These are phyloP conservation scores for Microctonus aethiopoides DNA, from an alignment of 2,888 invertebrate genomes.

Conservation along the genomic window DNA sequence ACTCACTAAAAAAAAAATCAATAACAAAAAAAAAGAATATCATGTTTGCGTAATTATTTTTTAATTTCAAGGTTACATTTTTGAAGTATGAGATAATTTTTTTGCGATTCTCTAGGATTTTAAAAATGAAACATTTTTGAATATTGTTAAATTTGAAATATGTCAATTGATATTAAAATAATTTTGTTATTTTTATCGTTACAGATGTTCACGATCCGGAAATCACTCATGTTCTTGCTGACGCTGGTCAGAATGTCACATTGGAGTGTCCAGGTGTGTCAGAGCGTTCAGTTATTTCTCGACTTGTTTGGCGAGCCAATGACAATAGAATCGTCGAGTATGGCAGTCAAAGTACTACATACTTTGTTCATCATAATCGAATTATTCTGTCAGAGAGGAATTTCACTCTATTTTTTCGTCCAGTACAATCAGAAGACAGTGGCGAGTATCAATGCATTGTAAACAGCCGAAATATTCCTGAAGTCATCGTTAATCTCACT, in stretches of 20 bases:
- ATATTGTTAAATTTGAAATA: background rate
- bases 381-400: constrained; percentile 73
- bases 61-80: too few species aligned
- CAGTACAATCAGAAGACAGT: constrained; percentile 74
- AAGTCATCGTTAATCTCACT: constrained; percentile 74
- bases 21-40: background rate
- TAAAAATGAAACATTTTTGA: background rate
- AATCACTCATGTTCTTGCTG: constrained; percentile 72
- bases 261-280: constrained; percentile 77
- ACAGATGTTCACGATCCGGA: constrained; percentile 73
- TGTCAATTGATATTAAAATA: constrained; percentile 39
- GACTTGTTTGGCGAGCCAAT: constrained; percentile 73
- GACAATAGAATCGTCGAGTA: constrained; percentile 69
- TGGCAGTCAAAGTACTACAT: constrained; percentile 69
- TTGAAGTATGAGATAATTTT: too few species aligned
- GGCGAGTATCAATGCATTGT: constrained; percentile 77
- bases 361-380: constrained; percentile 69
- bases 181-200: constrained; percentile 53
- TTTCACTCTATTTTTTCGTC: constrained; percentile 74
- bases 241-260: constrained; percentile 76
- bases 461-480: constrained; percentile 76
- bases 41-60: background rate
- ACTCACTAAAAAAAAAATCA: constrained; percentile 1
- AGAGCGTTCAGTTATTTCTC: constrained; percentile 74
- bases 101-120: too few species aligned